Percentiles rank a stretch among this genome's conserved stretches.
phyloP scores from a whole-genome alignment of 2,888 invertebrate genomes.

The Encarsia formosa region DNA sequence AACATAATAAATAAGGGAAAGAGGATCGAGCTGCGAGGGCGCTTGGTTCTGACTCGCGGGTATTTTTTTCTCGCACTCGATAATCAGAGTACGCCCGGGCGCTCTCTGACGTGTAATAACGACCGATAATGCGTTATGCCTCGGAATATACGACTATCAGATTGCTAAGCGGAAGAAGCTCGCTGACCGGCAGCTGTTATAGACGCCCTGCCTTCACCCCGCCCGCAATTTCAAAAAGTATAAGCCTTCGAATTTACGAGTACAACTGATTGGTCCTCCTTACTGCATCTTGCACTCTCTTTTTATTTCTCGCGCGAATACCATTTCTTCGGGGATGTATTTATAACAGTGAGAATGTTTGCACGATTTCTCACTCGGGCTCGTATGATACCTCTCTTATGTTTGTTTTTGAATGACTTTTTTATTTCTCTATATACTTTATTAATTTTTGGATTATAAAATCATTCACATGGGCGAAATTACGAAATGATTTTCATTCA shows the following conservation, averaged over 20 bases:
- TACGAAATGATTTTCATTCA: too few relatives aligned
- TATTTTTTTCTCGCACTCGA: neutral
- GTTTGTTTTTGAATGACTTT: too few relatives aligned
- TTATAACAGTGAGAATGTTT: too few relatives aligned
- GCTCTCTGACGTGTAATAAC: constrained; percentile 11
- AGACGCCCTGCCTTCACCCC: neutral
- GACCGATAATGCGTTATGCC: neutral
- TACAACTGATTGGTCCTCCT: neutral
- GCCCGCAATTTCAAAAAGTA: constrained; percentile 18
- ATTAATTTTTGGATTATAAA: too few relatives aligned
- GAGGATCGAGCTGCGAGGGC: too few relatives aligned
- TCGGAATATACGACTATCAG: constrained; percentile 10
- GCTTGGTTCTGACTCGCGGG: neutral
- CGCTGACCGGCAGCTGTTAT: neutral
- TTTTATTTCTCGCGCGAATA: neutral
- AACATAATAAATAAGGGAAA: neutral
- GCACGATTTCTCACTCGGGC: too few relatives aligned
- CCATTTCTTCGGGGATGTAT: too few relatives aligned
- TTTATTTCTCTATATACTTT: too few relatives aligned
- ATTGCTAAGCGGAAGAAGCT: constrained; percentile 5
- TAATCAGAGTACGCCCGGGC: neutral
- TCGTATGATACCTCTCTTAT: too few relatives aligned
- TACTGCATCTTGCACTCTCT: neutral
- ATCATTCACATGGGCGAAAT: too few relatives aligned
- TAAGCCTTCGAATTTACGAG: constrained; percentile 16